A percentile compares a stretch with the other conserved stretches of the same genome.
phyloP scores from a whole-genome alignment of 2,888 invertebrate genomes.

The Sarcophaga subvicina region DNA sequence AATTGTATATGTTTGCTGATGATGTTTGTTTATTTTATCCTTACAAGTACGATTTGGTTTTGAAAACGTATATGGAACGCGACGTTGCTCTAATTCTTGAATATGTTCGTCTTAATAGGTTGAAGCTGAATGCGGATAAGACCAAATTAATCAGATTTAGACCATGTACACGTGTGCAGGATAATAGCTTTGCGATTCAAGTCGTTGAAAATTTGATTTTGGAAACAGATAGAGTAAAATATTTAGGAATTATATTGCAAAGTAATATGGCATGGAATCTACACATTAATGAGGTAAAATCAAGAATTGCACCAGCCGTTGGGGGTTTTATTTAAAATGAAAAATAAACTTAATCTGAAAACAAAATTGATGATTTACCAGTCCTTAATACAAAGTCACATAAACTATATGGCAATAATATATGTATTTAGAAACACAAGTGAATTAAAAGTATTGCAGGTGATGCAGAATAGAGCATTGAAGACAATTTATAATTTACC shows the following conservation, averaged over 20 bases:
- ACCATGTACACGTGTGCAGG: too few species aligned
- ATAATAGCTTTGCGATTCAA: too few species aligned
- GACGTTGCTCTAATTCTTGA: constrained; percentile 3
- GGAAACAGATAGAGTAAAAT: neutral
- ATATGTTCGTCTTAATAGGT: neutral
- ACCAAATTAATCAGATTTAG: too few species aligned
- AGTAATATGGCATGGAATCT: constrained; percentile 14
- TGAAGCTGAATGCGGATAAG: too few species aligned
- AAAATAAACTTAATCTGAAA: too few species aligned
- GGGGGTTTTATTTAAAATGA: too few species aligned
- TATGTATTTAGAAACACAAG: neutral
- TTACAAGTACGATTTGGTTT: neutral
- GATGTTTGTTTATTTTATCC: constrained; percentile 14
- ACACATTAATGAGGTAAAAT: constrained; percentile 3
- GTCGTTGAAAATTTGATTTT: too few species aligned
- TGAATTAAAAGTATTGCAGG: neutral
- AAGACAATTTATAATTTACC: neutral
- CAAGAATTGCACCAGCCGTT: neutral
- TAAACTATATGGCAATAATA: constrained; percentile 1
- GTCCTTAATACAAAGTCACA: too few species aligned
- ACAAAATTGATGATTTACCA: too few species aligned
- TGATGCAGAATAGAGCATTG: neutral
- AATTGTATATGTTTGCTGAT: constrained; percentile 1
- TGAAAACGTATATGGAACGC: constrained; percentile 16
- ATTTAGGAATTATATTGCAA: constrained; percentile 21